Conservation (phyloP, 2,113 vertebrate species). For the Zosterops pallidus region DNA sequence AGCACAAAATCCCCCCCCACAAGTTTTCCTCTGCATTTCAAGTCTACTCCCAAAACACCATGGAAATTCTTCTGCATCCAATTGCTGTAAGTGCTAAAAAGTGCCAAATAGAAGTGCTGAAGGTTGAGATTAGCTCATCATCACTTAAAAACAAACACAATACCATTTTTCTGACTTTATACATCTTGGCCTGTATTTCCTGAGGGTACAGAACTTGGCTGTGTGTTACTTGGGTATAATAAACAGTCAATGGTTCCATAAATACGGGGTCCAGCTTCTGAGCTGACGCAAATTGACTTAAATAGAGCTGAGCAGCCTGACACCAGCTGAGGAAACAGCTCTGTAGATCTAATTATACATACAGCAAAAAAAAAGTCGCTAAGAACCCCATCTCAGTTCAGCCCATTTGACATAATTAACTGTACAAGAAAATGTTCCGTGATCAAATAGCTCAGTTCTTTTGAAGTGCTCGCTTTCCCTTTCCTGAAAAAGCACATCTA, state of each 20-base stretch:
- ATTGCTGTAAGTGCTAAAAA: background rate
- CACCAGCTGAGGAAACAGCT: constrained; percentile 35
- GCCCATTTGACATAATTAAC: constrained; percentile 35
- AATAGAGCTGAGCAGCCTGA: constrained; percentile 2
- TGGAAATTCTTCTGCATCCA: background rate
- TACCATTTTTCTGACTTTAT: background rate
- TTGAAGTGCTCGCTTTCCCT: constrained; percentile 26
- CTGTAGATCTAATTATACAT: constrained; percentile 40
- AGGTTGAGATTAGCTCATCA: background rate
- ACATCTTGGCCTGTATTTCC: background rate
- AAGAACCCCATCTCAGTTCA: constrained; percentile 18
- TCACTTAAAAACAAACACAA: background rate
- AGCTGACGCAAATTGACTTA: constrained; percentile 16
- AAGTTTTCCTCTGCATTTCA: background rate
- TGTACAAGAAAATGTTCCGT: constrained; percentile 16
- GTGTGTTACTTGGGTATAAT: background rate
- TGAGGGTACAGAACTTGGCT: background rate
- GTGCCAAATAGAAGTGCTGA: background rate
- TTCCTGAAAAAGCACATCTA: constrained; percentile 2
- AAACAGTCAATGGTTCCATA: background rate
- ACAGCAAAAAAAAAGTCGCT: constrained; percentile 12
- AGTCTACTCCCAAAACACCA: background rate
- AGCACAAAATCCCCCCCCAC: background rate
- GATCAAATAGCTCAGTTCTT: constrained; percentile 28
- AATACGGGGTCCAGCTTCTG: background rate